Base-by-base conservation (phyloP, 37 sponge, comb jelly and placozoan species). In the Crambe crambe region DNA sequence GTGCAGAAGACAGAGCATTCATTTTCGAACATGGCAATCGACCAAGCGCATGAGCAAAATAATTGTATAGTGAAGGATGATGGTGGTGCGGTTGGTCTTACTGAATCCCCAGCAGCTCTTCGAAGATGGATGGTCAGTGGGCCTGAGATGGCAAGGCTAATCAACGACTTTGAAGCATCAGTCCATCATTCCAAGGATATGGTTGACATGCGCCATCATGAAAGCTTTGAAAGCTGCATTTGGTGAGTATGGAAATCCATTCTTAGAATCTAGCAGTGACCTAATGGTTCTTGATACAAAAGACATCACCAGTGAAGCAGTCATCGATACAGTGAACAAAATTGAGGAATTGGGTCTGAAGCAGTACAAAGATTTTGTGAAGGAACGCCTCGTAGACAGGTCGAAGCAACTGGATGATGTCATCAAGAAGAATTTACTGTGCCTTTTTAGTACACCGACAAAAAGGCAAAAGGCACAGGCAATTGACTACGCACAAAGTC, bases 51-150 rank as follows among this genome's bases (percentile, higher is more conserved):
- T 56, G 59, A 74, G 59, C 76, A 56, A 31, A 58, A 76, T 56
- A 79, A 79, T 65, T 61, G 17, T 41, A 40, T 26, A 10, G 68
- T 79, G 32, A 79, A 79, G 36, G 80, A 63, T 18, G 9, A 30
- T 64, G 68, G 80, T 40, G 80, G 80, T 21, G 80, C 43, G 3
- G 68, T 79, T 64, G 80, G 80, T 27, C 80, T 79, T 18, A 38
- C 44, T 15, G 68, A 79, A 10, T 38, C 32, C 15, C 74, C 74
- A 10, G 56, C 17, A 38, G 51, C 74, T 25, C 29, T 73, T 25
- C 74, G 74, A 23, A n/a, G 75, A 38, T 82, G 83, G 83, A 82
- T 72, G 83, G 60, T 58, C 12, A 23, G 54, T 51, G 54, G 54
- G 15, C 54, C 54, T 18, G 54, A 51, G 54, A 51, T 51, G 54